Evolutionary conservation across 2,113 vertebrate species (phyloP).

Genomic region (Brachyhypopomus gauderio): DNA sequence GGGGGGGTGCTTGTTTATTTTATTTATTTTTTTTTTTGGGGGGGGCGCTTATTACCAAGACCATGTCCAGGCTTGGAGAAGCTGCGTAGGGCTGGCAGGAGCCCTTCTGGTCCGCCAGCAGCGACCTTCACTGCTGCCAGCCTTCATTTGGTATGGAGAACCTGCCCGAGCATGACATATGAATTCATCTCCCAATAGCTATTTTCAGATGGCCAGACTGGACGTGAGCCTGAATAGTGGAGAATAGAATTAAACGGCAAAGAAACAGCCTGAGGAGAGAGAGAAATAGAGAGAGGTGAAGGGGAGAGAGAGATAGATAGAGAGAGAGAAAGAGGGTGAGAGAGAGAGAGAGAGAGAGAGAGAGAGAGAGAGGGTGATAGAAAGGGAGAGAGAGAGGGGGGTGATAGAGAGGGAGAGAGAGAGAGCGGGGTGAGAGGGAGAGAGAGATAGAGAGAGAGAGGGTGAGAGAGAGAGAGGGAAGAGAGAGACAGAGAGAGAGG

Average conservation of each 20-base stretch:
- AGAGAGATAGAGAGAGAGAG: too few species aligned
- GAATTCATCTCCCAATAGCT: constrained; percentile 27
- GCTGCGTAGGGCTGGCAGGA: not conserved
- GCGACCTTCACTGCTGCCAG: constrained; percentile 10
- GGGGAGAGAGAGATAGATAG: not conserved
- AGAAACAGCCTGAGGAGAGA: not conserved
- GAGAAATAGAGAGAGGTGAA: not conserved
- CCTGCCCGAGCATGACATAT: constrained; percentile 31
- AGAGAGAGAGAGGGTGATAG: too few species aligned
- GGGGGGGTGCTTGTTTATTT: too few species aligned
- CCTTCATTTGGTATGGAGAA: constrained; percentile 33
- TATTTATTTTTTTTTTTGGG: too few species aligned
- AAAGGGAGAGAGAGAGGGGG: too few species aligned
- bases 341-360: too few species aligned
- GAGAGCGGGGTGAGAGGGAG: too few species aligned
- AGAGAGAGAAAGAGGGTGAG: too few species aligned
- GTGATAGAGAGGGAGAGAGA: too few species aligned
- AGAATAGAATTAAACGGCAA: not conserved
- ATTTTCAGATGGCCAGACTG: constrained; percentile 29
- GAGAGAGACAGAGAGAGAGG: too few species aligned
- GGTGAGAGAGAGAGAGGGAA: too few species aligned
- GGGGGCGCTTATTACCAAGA: not conserved
- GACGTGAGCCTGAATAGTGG: constrained; percentile 56
- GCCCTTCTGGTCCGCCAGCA: not conserved
- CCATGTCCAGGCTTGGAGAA: not conserved